phyloP scores from a whole-genome alignment of 1,140 invertebrate genomes.

The Drosophila nikananu region DNA sequence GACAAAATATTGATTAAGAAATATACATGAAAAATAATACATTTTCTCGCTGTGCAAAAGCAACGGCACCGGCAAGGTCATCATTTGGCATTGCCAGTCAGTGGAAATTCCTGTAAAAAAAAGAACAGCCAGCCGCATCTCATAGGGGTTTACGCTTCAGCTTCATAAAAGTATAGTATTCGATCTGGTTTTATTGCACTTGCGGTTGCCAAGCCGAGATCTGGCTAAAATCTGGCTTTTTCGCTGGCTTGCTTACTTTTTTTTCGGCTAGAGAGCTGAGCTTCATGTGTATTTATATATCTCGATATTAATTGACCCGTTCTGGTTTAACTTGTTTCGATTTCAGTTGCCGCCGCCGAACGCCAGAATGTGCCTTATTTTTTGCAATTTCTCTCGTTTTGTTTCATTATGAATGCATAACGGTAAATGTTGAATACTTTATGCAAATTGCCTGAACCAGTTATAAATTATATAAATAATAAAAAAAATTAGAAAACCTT shows the following conservation, averaged over 20 bases:
- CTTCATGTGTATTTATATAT: slow-evolving; percentile 30
- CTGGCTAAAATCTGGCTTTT: slow-evolving; percentile 25
- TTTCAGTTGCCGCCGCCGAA: slow-evolving; percentile 24
- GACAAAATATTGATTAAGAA: background rate
- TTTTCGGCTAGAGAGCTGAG: slow-evolving; percentile 48
- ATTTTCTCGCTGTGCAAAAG: slow-evolving; percentile 8
- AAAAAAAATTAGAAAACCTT: slow-evolving; percentile 14
- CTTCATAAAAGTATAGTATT: slow-evolving; percentile 35
- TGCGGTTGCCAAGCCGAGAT: slow-evolving; percentile 58
- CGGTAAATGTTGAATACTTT: slow-evolving; percentile 73
- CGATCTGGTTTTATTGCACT: slow-evolving; percentile 58
- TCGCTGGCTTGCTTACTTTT: slow-evolving; percentile 42
- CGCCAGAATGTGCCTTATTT: slow-evolving; percentile 26
- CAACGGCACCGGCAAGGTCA: slow-evolving; percentile 56
- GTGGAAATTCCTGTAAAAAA: slow-evolving; percentile 71
- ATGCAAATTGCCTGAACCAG: slow-evolving; percentile 61
- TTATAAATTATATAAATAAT: slow-evolving; percentile 32
- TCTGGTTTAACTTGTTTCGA: slow-evolving; percentile 74
- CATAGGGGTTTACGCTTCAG: slow-evolving; percentile 20
- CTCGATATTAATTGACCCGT: slow-evolving; percentile 51
- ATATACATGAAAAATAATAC: background rate
- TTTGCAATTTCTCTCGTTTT: slow-evolving; percentile 39
- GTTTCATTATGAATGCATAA: slow-evolving; percentile 56
- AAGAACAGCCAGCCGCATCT: slow-evolving; percentile 27
- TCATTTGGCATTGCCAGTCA: slow-evolving; percentile 60